phyloP scores from a whole-genome alignment of 2,113 vertebrate genomes.

The Ovibos moschatus region DNA sequence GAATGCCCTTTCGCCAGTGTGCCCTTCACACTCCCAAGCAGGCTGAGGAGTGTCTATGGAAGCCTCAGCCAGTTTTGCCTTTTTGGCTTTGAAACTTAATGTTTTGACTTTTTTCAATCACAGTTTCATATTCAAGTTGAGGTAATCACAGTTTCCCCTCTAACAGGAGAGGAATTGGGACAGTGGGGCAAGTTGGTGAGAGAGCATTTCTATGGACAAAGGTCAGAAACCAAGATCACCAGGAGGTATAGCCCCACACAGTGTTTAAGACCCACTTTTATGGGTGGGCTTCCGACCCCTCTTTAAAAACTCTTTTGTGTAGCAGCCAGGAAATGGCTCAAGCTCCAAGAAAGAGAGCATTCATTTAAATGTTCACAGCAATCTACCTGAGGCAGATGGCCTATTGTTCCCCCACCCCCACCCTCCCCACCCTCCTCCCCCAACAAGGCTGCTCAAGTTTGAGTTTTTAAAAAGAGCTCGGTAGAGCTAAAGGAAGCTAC shows the following conservation, averaged over 20 bases:
- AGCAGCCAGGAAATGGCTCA: slow-evolving; percentile 43
- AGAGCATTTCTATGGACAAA: slow-evolving; percentile 80
- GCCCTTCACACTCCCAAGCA: slow-evolving; percentile 51
- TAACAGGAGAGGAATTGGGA: slow-evolving; percentile 64
- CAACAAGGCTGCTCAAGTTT: slow-evolving; percentile 72
- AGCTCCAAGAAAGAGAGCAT: slow-evolving; percentile 3
- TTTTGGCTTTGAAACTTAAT: slow-evolving; percentile 74
- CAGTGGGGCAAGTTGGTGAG: slow-evolving; percentile 91
- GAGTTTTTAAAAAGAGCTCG: slow-evolving; percentile 88
- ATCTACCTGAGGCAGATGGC: neutral
- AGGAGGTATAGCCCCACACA: slow-evolving; percentile 72
- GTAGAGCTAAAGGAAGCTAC: slow-evolving; percentile 78
- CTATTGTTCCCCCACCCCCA: fast-evolving
- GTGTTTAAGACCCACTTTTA: slow-evolving; percentile 25
- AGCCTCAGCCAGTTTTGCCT: slow-evolving; percentile 75
- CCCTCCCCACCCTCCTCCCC: neutral
- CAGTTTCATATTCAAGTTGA: slow-evolving; percentile 85
- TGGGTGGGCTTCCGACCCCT: slow-evolving; percentile 25
- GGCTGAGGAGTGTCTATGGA: neutral
- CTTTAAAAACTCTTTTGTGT: slow-evolving; percentile 79
- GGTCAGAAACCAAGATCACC: slow-evolving; percentile 50
- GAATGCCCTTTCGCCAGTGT: slow-evolving; percentile 93
- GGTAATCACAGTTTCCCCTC: slow-evolving; percentile 86
- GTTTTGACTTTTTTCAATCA: slow-evolving; percentile 79
- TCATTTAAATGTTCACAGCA: neutral